Evolutionary conservation across 2,113 vertebrate species (phyloP).

Genomic region (Muntiacus reevesi): DNA sequence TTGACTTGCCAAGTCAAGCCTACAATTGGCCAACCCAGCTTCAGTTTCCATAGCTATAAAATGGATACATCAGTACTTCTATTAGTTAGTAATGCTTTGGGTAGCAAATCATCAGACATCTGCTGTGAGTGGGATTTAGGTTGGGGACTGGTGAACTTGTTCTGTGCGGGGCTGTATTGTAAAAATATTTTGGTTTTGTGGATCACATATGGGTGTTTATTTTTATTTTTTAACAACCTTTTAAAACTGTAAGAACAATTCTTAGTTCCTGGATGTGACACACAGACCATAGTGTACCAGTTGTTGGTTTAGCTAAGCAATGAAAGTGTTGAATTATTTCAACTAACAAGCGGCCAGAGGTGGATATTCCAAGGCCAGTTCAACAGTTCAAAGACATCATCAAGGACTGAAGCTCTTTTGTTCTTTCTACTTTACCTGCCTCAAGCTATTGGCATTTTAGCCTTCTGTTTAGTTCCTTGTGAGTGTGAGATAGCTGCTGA

Average conservation of each 20-base stretch:
- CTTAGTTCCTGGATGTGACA: neutral
- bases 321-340: neutral
- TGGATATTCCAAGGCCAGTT: neutral
- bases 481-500: neutral
- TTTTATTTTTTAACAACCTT: neutral
- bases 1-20: neutral
- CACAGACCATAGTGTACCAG: neutral
- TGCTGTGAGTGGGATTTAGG: neutral
- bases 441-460: neutral
- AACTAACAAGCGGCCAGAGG: neutral
- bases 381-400: neutral
- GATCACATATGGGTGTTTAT: neutral
- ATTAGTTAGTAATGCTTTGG: neutral
- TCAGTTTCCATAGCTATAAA: neutral
- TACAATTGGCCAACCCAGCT: neutral
- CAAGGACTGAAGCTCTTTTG: neutral
- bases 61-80: neutral
- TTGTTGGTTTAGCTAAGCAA: neutral
- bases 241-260: neutral
- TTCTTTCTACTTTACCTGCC: neutral
- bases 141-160: neutral
- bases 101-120: neutral
- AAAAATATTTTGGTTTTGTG: conserved; percentile 18
- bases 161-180: neutral
- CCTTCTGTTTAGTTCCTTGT: neutral